Evolutionary conservation across 2,797 vertebrate genomes (phyloP), one percentile per base, ranked within the genome.

Genomic region (Paguma larvata): DNA sequence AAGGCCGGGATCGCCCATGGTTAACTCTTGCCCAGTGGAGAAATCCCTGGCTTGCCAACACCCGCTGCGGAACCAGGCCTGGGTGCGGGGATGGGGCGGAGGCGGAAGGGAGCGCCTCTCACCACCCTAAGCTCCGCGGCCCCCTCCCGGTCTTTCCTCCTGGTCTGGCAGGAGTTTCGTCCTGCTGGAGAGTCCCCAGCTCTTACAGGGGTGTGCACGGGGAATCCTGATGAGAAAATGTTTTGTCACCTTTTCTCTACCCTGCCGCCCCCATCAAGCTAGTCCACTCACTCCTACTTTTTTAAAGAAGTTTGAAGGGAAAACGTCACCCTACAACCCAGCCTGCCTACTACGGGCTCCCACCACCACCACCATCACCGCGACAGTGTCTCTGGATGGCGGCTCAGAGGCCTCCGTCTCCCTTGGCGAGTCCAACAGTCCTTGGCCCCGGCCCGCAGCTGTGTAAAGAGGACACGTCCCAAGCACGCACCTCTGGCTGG

Each of bases 241-340:
- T 7, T 63, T 56, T 46, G 34, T 15, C 70, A 15, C 77, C 30
- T 72, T 73, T 48, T 41, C 72, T 59, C 48, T 4, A 65, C n/a
- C 23, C 51, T 4, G 23, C 27, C 79, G 7, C 10, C 13, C 11
- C 38, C 78, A 30, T 1, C 25, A 91, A 77, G 67, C 73, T 46
- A n/a, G 18, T 34, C 59, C 7, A 30, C 13, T 41, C 44, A 25
- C 46, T 51, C 6, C 18, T 4, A 3, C 27, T 11, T 56, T 85
- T 72, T 89, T 32, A 38, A 75, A 80, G 59, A 48, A 78, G 32
- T 65, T 4, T 0, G 1, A 86, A 51, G 6, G 30, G 34, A 6
- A 59, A 38, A 30, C 25, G 3, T 19, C 0, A 0, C 51, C 44
- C 70, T 1, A 1, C 3, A 38, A 12, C 7, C 0, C 3, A 32